Conservation (phyloP, 1,140 invertebrate genomes). For the Drosophila seguyi region DNA sequence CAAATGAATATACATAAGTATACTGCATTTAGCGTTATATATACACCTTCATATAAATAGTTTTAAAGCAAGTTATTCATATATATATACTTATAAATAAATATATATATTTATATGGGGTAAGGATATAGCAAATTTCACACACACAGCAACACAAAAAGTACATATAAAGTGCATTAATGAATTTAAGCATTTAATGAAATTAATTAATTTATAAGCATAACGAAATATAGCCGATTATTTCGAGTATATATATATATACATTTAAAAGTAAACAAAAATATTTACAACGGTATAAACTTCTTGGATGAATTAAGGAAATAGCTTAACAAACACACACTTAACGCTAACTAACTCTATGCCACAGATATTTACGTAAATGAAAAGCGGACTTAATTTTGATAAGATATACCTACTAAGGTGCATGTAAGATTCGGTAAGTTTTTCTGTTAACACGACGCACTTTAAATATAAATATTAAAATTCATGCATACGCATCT, state of each 20-base stretch:
- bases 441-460: constrained; percentile 26
- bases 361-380: constrained; percentile 43
- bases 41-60: constrained; percentile 44
- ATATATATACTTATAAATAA: constrained; percentile 53
- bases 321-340: constrained; percentile 12
- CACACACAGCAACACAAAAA: constrained; percentile 82
- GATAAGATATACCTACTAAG: constrained; percentile 34
- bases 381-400: constrained; percentile 29
- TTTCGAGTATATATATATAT: constrained; percentile 49
- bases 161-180: constrained; percentile 84
- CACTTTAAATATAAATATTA: constrained; percentile 10
- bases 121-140: constrained; percentile 74
- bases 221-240: constrained; percentile 48
- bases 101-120: constrained; percentile 59
- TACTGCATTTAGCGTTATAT: constrained; percentile 79
- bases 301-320: constrained; percentile 32
- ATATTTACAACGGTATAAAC: constrained; percentile 45
- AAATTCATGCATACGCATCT: constrained; percentile 22
- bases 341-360: constrained; percentile 26
- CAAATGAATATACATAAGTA: constrained; percentile 76
- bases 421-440: constrained; percentile 35
- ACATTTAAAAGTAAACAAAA: constrained; percentile 36
- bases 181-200: constrained; percentile 83
- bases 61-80: constrained; percentile 50
- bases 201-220: constrained; percentile 82